Percentiles rank a stretch among this genome's conserved stretches.
Evolutionary conservation across 2,888 invertebrate genomes (phyloP).

Genomic region (Pollenia amentaria): DNA sequence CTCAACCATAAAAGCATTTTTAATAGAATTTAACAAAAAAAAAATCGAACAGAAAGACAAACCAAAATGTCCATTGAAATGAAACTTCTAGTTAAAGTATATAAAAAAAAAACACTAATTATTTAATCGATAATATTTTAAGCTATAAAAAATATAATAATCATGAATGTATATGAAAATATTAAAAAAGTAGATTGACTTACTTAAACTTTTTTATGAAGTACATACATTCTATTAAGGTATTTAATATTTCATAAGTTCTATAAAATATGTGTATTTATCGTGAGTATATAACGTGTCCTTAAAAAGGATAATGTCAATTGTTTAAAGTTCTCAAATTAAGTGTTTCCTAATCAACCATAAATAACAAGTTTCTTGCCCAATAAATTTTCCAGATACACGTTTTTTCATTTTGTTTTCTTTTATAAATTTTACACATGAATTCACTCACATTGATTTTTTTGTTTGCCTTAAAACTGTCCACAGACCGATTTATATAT

Average conservation of each 20-base stretch:
- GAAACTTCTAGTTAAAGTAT: neutral
- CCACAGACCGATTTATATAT: neutral
- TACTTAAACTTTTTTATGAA: too few relatives aligned
- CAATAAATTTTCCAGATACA: neutral
- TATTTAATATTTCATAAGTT: too few relatives aligned
- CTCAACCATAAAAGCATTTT: neutral
- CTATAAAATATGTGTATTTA: too few relatives aligned
- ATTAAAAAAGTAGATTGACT: too few relatives aligned
- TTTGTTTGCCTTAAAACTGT: neutral
- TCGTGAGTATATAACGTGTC: too few relatives aligned
- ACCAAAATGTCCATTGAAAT: neutral
- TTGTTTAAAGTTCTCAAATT: constrained; percentile 3
- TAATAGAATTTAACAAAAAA: constrained; percentile 6
- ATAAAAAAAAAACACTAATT: neutral
- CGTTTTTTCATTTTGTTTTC: neutral
- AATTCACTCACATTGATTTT: neutral
- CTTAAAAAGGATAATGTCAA: constrained; percentile 11
- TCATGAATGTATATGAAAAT: neutral
- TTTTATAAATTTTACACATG: constrained; percentile 1
- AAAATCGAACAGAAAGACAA: neutral
- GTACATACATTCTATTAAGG: too few relatives aligned
- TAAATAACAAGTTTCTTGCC: constrained; percentile 5
- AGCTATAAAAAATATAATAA: neutral
- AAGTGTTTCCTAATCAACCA: constrained; percentile 9
- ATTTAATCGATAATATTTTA: constrained; percentile 5